phyloP scores from a whole-genome alignment of 2,888 invertebrate genomes.

The Orthosia gracilis region DNA sequence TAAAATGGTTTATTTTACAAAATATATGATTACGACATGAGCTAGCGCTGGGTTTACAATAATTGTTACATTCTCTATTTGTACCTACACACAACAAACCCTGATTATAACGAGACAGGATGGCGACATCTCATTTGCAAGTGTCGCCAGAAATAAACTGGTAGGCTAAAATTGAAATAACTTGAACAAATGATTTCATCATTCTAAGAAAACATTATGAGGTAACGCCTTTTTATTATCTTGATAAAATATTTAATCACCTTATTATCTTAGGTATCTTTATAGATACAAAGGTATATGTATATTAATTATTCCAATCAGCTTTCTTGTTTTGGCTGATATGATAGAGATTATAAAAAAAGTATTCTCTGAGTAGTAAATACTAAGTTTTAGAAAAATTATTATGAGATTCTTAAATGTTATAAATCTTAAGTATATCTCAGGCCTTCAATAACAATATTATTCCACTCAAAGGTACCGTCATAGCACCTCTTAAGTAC shows the following conservation, averaged over 20 bases:
- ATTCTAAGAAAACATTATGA: conserved; percentile 6
- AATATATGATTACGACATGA: neutral
- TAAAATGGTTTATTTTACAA: neutral
- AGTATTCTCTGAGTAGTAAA: neutral
- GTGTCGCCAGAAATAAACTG: neutral
- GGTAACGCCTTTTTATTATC: conserved; percentile 32
- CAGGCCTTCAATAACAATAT: neutral
- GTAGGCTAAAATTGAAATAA: neutral
- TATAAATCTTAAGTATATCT: neutral
- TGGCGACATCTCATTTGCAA: neutral
- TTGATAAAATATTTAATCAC: neutral
- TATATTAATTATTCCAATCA: neutral
- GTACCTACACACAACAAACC: conserved; percentile 10
- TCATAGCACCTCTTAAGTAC: conserved; percentile 55
- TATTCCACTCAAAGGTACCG: conserved; percentile 14
- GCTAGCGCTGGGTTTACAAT: neutral
- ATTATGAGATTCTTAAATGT: conserved; percentile 11
- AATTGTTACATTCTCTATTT: conserved; percentile 15
- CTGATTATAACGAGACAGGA: neutral
- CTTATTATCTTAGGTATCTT: neutral
- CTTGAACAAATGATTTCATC: conserved; percentile 4
- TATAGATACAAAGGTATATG: neutral
- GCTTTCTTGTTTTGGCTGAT: neutral
- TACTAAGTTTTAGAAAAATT: conserved; percentile 18
- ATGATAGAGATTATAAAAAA: neutral